Percentiles rank a stretch among this genome's conserved stretches.
phyloP scores from a whole-genome alignment of 2,888 invertebrate species.

The Calliscelio sp. region DNA sequence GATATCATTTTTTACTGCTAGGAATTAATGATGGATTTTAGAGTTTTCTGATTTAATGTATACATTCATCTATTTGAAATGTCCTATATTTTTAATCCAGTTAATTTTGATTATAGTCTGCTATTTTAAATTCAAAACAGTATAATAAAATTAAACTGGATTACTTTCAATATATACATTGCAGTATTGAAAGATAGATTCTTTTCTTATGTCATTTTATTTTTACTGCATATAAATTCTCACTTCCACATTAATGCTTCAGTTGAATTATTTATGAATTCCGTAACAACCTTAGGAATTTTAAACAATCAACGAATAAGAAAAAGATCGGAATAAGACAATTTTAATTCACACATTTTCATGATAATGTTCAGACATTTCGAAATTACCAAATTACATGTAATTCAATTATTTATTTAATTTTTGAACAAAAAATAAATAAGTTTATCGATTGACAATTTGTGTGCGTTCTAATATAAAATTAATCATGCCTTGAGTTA shows the following conservation, averaged over 20 bases:
- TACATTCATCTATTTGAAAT: no score
- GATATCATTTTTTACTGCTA: no score
- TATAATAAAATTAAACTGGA: not conserved
- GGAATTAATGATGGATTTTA: no score
- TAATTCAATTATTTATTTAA: no score
- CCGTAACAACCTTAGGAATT: constrained; percentile 11
- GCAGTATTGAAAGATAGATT: constrained; percentile 2
- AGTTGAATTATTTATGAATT: constrained; percentile 19
- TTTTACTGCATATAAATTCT: constrained; percentile 15
- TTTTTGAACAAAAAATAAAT: no score
- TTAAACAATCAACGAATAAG: constrained; percentile 11
- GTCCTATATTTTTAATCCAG: not conserved
- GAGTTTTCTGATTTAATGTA: no score
- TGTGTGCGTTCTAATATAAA: no score
- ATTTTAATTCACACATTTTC: not conserved
- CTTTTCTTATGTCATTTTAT: constrained; percentile 11
- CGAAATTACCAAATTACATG: not conserved
- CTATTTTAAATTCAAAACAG: not conserved
- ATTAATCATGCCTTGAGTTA: no score
- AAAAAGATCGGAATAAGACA: not conserved
- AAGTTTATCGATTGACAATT: no score
- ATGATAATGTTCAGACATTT: not conserved
- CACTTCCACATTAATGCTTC: constrained; percentile 11
- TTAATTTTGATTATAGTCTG: not conserved
- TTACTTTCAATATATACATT: constrained; percentile 5